Base-by-base conservation (phyloP, 2,888 invertebrate genomes). In the Subacronicta megacephala region DNA sequence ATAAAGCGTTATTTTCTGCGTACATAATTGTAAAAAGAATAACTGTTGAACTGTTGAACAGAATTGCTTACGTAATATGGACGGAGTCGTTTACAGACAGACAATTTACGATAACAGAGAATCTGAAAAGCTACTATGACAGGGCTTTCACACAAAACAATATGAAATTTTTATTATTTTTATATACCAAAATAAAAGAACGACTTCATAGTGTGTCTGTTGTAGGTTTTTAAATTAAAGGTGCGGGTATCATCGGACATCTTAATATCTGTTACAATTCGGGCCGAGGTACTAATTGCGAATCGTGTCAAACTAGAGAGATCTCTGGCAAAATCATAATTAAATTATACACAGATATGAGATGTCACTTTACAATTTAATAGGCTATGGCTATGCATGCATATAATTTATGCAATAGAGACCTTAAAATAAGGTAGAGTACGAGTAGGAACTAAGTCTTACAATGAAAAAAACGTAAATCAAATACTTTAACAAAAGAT, bases 11-110 rank as follows among this genome's bases (percentile, higher is more conserved):
- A 51, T 68, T 56, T 44, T 52, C 51, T 38, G 23, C 38, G 29
- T 37, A 47, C 26, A 26, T 26, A 26, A 26, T 18, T 56, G 47
- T 49, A 49, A 49, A 29, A 64, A 68, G 51, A 68, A 41, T 60
- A 46, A 61, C 31, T 45, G 62, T 62, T 50, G n/a, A n/a, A n/a
- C n/a, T n/a, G n/a, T n/a, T n/a, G n/a, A n/a, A n/a, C 45, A 57
- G 47, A 51, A 52, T 51, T 68, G 47, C 47, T 68, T 68, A 68
- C 44, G 62, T 68, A 56, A 73, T 51, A 44, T 37, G 53, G 47
- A 53, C 40, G 43, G 35, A 44, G 55, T 58, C 41, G 52, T 31
- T 53, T 44, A 50, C 47, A 55, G 38, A 36, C 33, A 31, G n/a
- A 37, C 50, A 55, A 52, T 72, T 62, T 62, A 54, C 47, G 40